Evolutionary conservation across 2,888 invertebrate genomes (phyloP).

Genomic region (Himalopsyche kuldschensis): DNA sequence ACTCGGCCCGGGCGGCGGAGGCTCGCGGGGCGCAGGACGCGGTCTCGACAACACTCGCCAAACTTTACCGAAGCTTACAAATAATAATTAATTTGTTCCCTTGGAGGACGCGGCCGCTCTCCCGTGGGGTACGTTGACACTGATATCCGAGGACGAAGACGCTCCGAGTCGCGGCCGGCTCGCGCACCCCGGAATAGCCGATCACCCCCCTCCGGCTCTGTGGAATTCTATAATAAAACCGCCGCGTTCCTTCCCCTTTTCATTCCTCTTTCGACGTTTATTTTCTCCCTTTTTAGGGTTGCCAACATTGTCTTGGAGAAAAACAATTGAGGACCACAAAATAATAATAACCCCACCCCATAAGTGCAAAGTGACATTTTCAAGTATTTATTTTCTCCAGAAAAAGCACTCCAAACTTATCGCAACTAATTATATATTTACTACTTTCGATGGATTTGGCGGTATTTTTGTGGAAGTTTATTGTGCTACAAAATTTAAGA

Average conservation of each 20-base stretch:
- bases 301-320: neutral
- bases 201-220: neutral
- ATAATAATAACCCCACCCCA: too few relatives aligned
- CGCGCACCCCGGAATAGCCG: neutral
- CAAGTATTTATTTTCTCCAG: too few relatives aligned
- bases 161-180: neutral
- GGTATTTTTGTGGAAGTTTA: too few relatives aligned
- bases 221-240: constrained; percentile 20
- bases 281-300: constrained; percentile 13
- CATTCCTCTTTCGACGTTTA: neutral
- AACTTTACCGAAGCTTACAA: constrained; percentile 24
- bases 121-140: constrained; percentile 16
- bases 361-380: too few relatives aligned
- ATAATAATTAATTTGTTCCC: constrained; percentile 16
- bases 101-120: constrained; percentile 14
- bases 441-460: too few relatives aligned
- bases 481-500: too few relatives aligned
- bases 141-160: constrained; percentile 1
- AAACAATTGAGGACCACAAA: neutral
- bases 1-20: neutral
- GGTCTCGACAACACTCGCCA: neutral
- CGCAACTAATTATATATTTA: too few relatives aligned
- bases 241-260: constrained; percentile 10
- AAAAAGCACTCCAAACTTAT: too few relatives aligned
- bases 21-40: constrained; percentile 15